Evolutionary conservation across 2,888 invertebrate genomes (phyloP), one percentile per base, ranked within the genome.

Genomic region (Plebejus argus): DNA sequence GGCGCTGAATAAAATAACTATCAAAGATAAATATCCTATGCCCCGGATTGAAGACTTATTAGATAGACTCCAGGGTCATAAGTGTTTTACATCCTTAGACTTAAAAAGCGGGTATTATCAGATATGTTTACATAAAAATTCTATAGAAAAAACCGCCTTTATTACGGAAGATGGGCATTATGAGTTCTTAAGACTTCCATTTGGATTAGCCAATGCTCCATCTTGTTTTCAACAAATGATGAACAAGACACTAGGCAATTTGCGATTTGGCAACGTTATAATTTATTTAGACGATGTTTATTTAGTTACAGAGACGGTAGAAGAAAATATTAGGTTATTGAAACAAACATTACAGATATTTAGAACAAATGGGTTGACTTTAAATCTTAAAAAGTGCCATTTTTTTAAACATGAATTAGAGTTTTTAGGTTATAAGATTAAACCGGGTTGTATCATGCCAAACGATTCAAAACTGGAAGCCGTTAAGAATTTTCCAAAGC

Each of bases 321-420:
- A 76, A 66, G 70, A 49, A n/a, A 76, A 76, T 28, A 1, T 70
- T 7, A 6, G 15, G 3, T 39, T 76, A 12, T n/a, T 76, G 20
- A 76, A 82, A 70, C 33, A 58, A 0, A 76, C 81, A 0, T 75
- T 82, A 18, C 0, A 80, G 56, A 79, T 81, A 8, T 81, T 83
- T 70, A 53, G 56, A 72, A 61, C 79, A 0, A 80, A 80, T 70
- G 82, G 82, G 0, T 39, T 85, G 1, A 85, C 82, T 0, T 12
- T 85, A 1, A 85, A 85, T 75, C 28, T 82, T 78, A 81, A 82
- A 70, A 83, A 85, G 74, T 83, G 83, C 70, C 77, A 81, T 71
- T 83, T 83, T 15, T 79, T 84, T 35, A 80, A 82, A 76, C 79
- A 20, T 4, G 79, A 82, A 56, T 77, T 82, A 0, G 79, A 81